Conservation (phyloP, 2,888 invertebrate species). For the Mesorhabditis spiculigera region DNA sequence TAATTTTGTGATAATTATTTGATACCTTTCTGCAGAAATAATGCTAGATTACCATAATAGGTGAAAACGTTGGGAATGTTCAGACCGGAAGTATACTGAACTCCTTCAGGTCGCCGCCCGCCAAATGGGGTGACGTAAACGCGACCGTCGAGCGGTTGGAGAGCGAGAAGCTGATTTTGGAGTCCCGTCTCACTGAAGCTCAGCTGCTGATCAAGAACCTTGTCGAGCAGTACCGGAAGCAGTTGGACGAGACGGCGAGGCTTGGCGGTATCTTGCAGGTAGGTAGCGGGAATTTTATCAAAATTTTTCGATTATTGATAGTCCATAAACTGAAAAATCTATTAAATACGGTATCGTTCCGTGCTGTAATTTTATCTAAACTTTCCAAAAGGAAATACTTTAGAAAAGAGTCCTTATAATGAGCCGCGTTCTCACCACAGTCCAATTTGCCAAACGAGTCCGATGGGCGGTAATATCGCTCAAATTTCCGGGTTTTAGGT, state of each 20-base stretch:
- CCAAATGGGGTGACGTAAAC: constrained; percentile 21
- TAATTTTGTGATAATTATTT: not conserved
- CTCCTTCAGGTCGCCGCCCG: not conserved
- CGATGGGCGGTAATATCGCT: no score
- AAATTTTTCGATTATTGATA: no score
- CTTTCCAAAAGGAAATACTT: no score
- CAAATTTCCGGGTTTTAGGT: no score
- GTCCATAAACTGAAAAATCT: no score
- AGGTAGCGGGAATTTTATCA: not conserved
- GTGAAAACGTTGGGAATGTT: no score
- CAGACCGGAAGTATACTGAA: not conserved
- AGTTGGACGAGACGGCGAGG: constrained; percentile 17
- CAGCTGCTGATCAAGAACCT: constrained; percentile 23
- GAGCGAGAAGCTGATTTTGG: constrained; percentile 24
- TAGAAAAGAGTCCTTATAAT: no score
- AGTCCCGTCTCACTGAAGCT: constrained; percentile 21
- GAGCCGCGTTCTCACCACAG: no score
- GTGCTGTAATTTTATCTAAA: no score
- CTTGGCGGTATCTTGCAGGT: constrained; percentile 10
- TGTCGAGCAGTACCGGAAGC: constrained; percentile 24
- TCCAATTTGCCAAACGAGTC: no score
- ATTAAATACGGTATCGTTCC: no score
- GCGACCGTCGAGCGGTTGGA: constrained; percentile 21
- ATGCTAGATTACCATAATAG: no score
- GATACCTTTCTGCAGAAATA: not conserved